phyloP scores from a whole-genome alignment of 2,113 vertebrate genomes.

The Chaetura pelagica region DNA sequence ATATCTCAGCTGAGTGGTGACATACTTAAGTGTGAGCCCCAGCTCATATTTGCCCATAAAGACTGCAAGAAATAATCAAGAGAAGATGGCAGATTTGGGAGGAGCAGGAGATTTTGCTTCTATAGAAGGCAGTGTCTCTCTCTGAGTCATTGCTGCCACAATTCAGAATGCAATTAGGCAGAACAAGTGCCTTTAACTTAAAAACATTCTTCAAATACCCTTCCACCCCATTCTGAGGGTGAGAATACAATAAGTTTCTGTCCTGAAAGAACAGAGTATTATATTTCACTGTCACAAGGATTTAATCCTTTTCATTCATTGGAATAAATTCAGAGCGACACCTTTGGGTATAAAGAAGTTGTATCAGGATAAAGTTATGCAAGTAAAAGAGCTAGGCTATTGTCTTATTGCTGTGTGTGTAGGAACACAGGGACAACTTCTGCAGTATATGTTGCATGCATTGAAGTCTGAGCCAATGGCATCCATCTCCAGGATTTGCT shows the following conservation, averaged over 20 bases:
- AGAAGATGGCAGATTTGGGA: background rate
- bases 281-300: background rate
- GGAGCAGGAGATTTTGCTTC: background rate
- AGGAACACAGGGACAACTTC: background rate
- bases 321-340: background rate
- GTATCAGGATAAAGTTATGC: background rate
- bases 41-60: background rate
- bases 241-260: background rate
- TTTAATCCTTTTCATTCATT: background rate
- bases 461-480: background rate
- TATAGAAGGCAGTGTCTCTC: background rate
- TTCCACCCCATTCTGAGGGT: background rate
- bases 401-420: background rate
- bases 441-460: background rate
- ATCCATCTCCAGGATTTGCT: background rate
- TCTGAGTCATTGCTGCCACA: background rate
- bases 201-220: background rate
- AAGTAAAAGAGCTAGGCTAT: background rate
- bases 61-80: background rate
- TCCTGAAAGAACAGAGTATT: background rate
- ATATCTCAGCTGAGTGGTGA: background rate
- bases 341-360: background rate
- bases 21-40: background rate
- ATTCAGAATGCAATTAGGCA: background rate
- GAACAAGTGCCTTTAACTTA: background rate